phyloP scores from a whole-genome alignment of 2,797 vertebrate genomes.

The Diplodus puntazzo region DNA sequence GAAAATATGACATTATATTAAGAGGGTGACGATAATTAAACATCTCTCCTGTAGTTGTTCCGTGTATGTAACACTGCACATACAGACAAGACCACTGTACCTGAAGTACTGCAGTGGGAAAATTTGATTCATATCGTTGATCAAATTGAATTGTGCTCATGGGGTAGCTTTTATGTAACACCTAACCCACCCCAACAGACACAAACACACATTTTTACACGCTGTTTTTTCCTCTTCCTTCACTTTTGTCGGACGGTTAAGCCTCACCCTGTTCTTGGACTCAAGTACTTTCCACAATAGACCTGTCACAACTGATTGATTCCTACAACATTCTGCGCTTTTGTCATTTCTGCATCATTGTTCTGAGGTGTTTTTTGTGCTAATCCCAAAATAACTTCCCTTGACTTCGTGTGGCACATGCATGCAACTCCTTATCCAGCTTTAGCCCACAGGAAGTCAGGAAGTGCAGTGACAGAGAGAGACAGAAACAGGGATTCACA shows the following conservation, averaged over 20 bases:
- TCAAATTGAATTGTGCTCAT: constrained; percentile 37
- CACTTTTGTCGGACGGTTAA: constrained; percentile 16
- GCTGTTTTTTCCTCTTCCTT: constrained; percentile 60
- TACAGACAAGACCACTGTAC: not conserved
- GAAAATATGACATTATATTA: too few relatives aligned
- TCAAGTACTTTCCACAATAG: constrained; percentile 70
- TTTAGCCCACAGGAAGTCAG: constrained; percentile 31
- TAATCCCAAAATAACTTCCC: constrained; percentile 56
- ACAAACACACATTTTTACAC: not conserved
- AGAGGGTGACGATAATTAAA: too few relatives aligned
- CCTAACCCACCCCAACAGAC: not conserved
- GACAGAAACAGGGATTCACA: not conserved
- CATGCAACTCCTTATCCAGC: constrained; percentile 43
- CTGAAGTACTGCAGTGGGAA: constrained; percentile 14
- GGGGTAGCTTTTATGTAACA: constrained; percentile 27
- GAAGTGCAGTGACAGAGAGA: not conserved
- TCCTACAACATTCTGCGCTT: constrained; percentile 20
- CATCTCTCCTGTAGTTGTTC: too few relatives aligned
- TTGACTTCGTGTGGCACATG: constrained; percentile 36
- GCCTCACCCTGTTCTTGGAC: constrained; percentile 42
- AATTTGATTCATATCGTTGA: constrained; percentile 36
- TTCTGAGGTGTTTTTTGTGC: constrained; percentile 49
- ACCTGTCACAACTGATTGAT: constrained; percentile 65
- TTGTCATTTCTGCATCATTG: constrained; percentile 36
- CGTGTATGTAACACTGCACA: not conserved